Percentiles rank a stretch among this genome's conserved stretches.
Conservation (phyloP, 2,113 vertebrate genomes). For the Rana temporaria region DNA sequence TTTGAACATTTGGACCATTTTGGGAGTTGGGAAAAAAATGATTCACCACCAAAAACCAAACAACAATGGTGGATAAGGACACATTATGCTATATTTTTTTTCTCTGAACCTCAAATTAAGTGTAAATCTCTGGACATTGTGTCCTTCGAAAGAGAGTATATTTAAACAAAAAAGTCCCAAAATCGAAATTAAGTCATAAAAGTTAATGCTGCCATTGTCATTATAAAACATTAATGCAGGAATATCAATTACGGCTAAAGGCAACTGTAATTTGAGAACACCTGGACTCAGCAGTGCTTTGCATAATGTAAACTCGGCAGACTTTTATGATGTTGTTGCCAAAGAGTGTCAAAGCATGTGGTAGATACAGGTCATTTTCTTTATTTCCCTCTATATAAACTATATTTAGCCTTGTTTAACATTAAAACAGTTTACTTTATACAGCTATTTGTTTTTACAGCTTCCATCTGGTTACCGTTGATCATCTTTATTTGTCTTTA, state of each 20-base stretch:
- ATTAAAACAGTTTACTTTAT: constrained; percentile 27
- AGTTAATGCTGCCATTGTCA: constrained; percentile 3
- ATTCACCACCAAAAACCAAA: too few species aligned
- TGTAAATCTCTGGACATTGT: too few species aligned
- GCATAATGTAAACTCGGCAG: constrained; percentile 32
- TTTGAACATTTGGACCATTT: too few species aligned
- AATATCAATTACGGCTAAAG: constrained; percentile 16
- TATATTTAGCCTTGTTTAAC: constrained; percentile 11
- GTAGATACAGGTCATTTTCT: constrained; percentile 7
- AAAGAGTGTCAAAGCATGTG: constrained; percentile 15
- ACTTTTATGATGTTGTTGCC: constrained; percentile 5
- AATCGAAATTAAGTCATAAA: background rate
- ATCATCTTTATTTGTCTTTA: constrained; percentile 42
- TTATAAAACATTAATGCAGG: background rate
- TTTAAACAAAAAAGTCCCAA: too few species aligned
- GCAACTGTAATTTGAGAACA: constrained; percentile 9
- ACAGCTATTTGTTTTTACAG: constrained; percentile 25
- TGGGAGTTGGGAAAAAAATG: too few species aligned
- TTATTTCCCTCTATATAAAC: constrained; percentile 15
- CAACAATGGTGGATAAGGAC: too few species aligned
- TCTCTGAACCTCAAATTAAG: too few species aligned
- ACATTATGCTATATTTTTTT: too few species aligned
- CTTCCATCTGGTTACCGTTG: constrained; percentile 30
- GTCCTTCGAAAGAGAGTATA: too few species aligned
- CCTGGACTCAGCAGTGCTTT: constrained; percentile 27